These are phyloP conservation scores for Glomeris marginata DNA, from an alignment of 2,888 invertebrate species.

Conservation along the genomic window DNA sequence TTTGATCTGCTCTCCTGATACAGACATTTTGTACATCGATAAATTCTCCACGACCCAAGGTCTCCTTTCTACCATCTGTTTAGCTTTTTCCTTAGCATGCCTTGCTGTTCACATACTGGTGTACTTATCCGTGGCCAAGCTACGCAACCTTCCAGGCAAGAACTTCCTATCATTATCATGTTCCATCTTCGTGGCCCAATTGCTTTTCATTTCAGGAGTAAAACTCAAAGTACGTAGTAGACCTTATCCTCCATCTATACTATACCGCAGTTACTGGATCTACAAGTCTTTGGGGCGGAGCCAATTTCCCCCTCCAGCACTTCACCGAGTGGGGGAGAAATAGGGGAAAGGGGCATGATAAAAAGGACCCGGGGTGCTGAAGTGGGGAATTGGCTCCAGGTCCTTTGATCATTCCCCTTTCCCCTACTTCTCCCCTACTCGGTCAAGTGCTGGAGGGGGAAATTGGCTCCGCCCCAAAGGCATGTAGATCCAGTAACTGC, in stretches of 20 bases:
- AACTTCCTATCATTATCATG: conserved; percentile 29
- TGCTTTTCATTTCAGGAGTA: conserved; percentile 24
- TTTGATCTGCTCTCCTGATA: conserved; percentile 15
- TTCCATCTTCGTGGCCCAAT: conserved; percentile 29
- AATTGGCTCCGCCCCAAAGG: too few relatives aligned
- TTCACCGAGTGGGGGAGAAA: too few relatives aligned
- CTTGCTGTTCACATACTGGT: conserved; percentile 26
- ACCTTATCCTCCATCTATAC: conserved; percentile 14
- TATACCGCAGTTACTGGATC: too few relatives aligned
- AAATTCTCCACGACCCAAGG: conserved; percentile 20
- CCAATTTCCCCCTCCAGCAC: too few relatives aligned
- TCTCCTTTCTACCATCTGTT: conserved; percentile 24
- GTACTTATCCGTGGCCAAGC: conserved; percentile 16
- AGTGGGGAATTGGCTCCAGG: too few relatives aligned
- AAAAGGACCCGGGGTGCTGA: too few relatives aligned
- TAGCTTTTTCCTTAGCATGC: conserved; percentile 28
- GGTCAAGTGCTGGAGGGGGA: too few relatives aligned
- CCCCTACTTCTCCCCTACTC: too few relatives aligned
- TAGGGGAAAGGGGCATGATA: too few relatives aligned
- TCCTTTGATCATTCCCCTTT: too few relatives aligned
- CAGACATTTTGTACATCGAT: not conserved
- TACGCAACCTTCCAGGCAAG: conserved; percentile 31
- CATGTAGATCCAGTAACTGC: too few relatives aligned
- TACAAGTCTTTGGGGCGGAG: too few relatives aligned
- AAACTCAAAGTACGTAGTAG: conserved; percentile 1